Conservation (phyloP, 2,888 invertebrate genomes). For the Leucozona laternaria region DNA sequence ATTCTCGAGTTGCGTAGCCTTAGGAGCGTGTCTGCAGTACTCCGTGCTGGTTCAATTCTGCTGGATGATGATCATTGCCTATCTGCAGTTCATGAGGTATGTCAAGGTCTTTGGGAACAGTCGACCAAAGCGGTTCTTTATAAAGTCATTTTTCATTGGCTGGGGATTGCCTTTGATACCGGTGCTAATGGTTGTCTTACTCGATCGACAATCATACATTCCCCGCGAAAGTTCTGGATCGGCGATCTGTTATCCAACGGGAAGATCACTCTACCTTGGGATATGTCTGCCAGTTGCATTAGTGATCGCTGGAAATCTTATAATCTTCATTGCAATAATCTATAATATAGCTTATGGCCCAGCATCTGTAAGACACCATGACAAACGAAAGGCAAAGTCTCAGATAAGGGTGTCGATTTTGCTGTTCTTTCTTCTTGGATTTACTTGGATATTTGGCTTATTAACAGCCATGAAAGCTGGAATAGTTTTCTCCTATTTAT, state of each 20-base stretch:
- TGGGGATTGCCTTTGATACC: slow-evolving; percentile 87
- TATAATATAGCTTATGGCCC: slow-evolving; percentile 84
- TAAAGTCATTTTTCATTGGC: slow-evolving; percentile 87
- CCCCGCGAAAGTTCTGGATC: slow-evolving; percentile 77
- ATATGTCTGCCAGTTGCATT: slow-evolving; percentile 85
- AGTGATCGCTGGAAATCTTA: slow-evolving; percentile 85
- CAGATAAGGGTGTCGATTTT: slow-evolving; percentile 86
- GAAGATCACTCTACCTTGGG: slow-evolving; percentile 84
- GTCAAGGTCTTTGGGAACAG: slow-evolving; percentile 86
- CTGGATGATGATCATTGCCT: slow-evolving; percentile 89
- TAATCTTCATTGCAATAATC: slow-evolving; percentile 85
- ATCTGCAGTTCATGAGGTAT: slow-evolving; percentile 88
- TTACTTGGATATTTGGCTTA: slow-evolving; percentile 87
- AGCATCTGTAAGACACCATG: slow-evolving; percentile 84
- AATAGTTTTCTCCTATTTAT: slow-evolving; percentile 86
- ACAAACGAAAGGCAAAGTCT: slow-evolving; percentile 81
- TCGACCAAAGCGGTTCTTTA: slow-evolving; percentile 86
- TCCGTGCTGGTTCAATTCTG: slow-evolving; percentile 88
- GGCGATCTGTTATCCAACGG: slow-evolving; percentile 85
- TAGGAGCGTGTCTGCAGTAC: slow-evolving; percentile 87
- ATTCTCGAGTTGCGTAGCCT: slow-evolving; percentile 84
- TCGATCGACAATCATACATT: slow-evolving; percentile 84
- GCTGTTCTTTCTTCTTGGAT: slow-evolving; percentile 86
- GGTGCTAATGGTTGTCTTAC: slow-evolving; percentile 83
- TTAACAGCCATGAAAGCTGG: slow-evolving; percentile 84